Conservation (phyloP, 2,113 vertebrate genomes). For the Zosterops lateralis region DNA sequence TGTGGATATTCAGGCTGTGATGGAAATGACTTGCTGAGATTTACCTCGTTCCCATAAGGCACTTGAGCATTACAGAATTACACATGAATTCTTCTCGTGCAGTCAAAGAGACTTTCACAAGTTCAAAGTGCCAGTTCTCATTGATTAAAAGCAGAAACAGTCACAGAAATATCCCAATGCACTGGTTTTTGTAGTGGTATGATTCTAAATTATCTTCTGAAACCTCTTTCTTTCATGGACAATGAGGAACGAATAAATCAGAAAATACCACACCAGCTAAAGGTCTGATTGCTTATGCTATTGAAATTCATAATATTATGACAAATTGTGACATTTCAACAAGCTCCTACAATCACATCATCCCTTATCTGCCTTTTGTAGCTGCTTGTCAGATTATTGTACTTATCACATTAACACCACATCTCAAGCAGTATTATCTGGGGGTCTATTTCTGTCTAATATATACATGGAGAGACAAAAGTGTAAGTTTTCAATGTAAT, state of each 20-base stretch:
- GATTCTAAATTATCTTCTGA: neutral
- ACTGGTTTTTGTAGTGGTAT: neutral
- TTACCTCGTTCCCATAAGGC: slow-evolving; percentile 8
- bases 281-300: neutral
- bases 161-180: neutral
- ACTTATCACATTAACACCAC: neutral
- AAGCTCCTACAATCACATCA: neutral
- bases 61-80: neutral
- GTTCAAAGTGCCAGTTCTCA: neutral
- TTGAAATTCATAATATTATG: neutral
- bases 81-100: neutral
- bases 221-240: neutral
- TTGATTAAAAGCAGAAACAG: slow-evolving; percentile 8
- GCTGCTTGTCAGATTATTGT: neutral
- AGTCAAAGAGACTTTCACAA: neutral
- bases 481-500: neutral
- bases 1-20: neutral
- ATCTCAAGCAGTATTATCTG: neutral
- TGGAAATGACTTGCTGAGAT: neutral
- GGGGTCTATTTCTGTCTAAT: neutral
- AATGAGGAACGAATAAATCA: neutral
- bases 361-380: neutral
- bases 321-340: neutral
- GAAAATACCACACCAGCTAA: neutral
- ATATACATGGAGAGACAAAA: neutral